phyloP scores from a whole-genome alignment of 2,797 vertebrate genomes.

The Bufotes viridis region DNA sequence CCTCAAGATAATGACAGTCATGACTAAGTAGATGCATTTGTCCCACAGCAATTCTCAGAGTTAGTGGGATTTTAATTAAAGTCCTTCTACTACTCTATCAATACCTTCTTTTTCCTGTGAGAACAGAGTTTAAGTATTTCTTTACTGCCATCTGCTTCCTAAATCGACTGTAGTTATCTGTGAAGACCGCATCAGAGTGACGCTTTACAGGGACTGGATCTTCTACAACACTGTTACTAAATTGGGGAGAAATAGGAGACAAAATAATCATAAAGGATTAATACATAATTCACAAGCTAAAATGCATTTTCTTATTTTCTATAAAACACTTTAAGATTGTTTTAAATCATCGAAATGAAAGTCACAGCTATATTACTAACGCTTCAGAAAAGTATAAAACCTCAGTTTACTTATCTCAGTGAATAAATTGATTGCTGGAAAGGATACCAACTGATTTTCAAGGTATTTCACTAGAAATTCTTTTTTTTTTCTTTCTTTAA shows the following conservation, averaged over 20 bases:
- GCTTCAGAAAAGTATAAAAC: not conserved
- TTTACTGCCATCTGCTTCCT: conserved; percentile 96
- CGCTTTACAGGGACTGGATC: conserved; percentile 85
- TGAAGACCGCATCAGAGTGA: conserved; percentile 95
- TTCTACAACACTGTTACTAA: conserved; percentile 81
- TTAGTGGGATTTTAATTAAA: conserved; percentile 46
- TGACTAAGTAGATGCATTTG: conserved; percentile 43
- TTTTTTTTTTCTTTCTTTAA: too few species aligned
- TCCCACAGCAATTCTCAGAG: conserved; percentile 9
- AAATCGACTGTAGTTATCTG: conserved; percentile 95
- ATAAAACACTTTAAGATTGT: not conserved
- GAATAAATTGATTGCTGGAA: too few species aligned
- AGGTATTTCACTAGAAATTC: too few species aligned
- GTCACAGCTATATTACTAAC: not conserved
- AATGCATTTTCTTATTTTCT: not conserved
- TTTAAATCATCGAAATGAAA: not conserved
- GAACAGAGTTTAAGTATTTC: conserved; percentile 93
- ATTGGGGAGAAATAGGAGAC: not conserved
- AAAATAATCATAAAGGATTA: not conserved
- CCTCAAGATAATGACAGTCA: conserved; percentile 44
- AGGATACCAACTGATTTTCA: too few species aligned
- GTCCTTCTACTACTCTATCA: conserved; percentile 13
- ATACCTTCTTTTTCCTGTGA: conserved; percentile 94
- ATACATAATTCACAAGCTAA: not conserved
- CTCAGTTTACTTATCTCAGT: not conserved